Evolutionary conservation across 2,888 invertebrate species (phyloP).

Genomic region (Nemapogon koenigi): DNA sequence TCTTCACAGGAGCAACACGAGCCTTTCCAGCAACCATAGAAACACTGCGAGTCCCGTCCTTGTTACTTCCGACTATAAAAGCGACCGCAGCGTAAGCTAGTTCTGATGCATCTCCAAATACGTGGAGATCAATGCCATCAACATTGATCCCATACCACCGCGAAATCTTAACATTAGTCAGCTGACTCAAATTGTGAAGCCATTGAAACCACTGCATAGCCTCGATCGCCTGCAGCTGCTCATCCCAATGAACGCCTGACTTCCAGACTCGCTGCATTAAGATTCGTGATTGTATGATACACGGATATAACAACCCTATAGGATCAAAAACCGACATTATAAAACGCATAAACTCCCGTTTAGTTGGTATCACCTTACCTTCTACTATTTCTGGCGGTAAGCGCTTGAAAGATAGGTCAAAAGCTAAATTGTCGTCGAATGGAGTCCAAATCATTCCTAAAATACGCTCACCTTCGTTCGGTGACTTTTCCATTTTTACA

Average conservation of each 20-base stretch:
- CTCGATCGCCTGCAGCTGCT: slow-evolving; percentile 1
- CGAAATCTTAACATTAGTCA: slow-evolving; percentile 10
- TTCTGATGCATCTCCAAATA: slow-evolving; percentile 11
- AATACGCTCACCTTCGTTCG: neutral
- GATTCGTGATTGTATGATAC: slow-evolving; percentile 10
- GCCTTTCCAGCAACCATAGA: slow-evolving; percentile 13
- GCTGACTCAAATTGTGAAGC: slow-evolving; percentile 3
- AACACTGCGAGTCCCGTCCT: neutral
- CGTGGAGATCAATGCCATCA: no score
- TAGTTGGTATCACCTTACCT: slow-evolving; percentile 10
- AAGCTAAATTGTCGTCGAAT: slow-evolving; percentile 6
- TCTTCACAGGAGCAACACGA: slow-evolving; percentile 11
- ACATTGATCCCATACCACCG: slow-evolving; percentile 9
- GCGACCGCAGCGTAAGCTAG: slow-evolving; percentile 14
- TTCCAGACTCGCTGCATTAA: slow-evolving; percentile 12
- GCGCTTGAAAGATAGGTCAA: slow-evolving; percentile 8
- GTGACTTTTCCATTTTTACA: neutral
- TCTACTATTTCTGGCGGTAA: slow-evolving; percentile 10
- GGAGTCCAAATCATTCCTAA: slow-evolving; percentile 13
- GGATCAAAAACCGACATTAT: slow-evolving; percentile 14
- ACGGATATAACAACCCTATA: slow-evolving; percentile 10
- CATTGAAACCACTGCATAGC: slow-evolving; percentile 7
- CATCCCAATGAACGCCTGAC: slow-evolving; percentile 11
- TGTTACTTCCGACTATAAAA: slow-evolving; percentile 8
- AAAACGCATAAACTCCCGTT: slow-evolving; percentile 11